Conservation (phyloP, 2,113 vertebrate species). For the Pygathrix nemaeus region DNA sequence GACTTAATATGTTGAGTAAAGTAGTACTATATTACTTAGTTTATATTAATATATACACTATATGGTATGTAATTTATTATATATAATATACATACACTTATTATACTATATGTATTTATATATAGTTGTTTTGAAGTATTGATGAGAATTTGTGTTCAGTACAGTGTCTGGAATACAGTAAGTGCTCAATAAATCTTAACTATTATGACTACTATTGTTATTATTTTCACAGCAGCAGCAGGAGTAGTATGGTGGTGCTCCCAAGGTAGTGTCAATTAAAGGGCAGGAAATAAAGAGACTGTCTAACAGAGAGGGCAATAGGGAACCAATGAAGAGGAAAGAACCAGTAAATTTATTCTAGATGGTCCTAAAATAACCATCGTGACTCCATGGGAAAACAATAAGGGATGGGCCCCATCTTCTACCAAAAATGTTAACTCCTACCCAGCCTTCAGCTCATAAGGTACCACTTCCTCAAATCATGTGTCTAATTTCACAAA, state of each 20-base stretch:
- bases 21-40: background rate
- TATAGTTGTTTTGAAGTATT: background rate
- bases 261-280: background rate
- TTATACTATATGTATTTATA: background rate
- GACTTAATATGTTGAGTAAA: background rate
- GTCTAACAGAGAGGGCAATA: background rate
- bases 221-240: background rate
- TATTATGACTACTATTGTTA: background rate
- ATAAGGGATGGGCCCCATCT: background rate
- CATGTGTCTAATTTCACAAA: background rate
- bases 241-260: too few species aligned
- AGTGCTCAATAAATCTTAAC: background rate
- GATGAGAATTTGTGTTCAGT: background rate
- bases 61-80: background rate
- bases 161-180: background rate
- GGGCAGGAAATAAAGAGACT: background rate
- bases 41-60: background rate
- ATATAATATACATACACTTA: background rate
- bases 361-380: background rate
- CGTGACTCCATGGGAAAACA: background rate
- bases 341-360: background rate
- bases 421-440: background rate
- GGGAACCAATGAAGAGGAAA: background rate
- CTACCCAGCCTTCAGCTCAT: background rate
- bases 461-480: background rate